These are phyloP conservation scores for Lissocephala sabroskyi DNA, from an alignment of 2,888 invertebrate genomes.

Conservation along the genomic window DNA sequence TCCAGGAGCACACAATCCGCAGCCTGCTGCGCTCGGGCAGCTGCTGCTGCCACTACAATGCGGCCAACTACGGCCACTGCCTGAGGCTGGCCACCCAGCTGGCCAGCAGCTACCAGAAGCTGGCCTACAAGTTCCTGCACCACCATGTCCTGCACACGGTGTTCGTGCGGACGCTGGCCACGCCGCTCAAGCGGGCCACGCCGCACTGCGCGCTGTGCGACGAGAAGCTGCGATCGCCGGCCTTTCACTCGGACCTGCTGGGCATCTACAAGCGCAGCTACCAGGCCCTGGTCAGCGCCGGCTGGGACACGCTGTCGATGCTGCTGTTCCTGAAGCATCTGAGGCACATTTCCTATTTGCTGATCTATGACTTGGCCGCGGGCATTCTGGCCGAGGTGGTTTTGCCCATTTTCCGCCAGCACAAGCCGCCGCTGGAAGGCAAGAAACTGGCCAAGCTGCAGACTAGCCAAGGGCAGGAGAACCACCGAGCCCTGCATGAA, in stretches of 20 bases:
- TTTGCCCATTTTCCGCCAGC: constrained; percentile 66
- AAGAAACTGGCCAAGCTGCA: constrained; percentile 20
- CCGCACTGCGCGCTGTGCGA: constrained; percentile 59
- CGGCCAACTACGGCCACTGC: constrained; percentile 50
- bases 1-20: constrained; percentile 60
- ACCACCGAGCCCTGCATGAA: constrained; percentile 50
- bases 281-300: constrained; percentile 16
- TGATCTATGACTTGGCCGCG: constrained; percentile 62
- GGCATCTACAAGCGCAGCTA: constrained; percentile 47
- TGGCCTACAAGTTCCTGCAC: constrained; percentile 65
- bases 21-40: constrained; percentile 61
- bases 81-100: constrained; percentile 47
- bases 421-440: constrained; percentile 42
- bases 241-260: constrained; percentile 60
- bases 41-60: constrained; percentile 70
- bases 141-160: constrained; percentile 61
- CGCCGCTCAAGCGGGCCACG: constrained; percentile 18
- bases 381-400: constrained; percentile 68
- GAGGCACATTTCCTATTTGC: constrained; percentile 65
- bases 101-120: constrained; percentile 51
- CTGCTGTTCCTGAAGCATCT: constrained; percentile 67
- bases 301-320: constrained; percentile 32
- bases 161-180: constrained; percentile 36
- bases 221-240: constrained; percentile 59
- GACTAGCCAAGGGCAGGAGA: constrained; percentile 20